Conservation (phyloP, 2,888 invertebrate species). For the Dioctria rufipes region DNA sequence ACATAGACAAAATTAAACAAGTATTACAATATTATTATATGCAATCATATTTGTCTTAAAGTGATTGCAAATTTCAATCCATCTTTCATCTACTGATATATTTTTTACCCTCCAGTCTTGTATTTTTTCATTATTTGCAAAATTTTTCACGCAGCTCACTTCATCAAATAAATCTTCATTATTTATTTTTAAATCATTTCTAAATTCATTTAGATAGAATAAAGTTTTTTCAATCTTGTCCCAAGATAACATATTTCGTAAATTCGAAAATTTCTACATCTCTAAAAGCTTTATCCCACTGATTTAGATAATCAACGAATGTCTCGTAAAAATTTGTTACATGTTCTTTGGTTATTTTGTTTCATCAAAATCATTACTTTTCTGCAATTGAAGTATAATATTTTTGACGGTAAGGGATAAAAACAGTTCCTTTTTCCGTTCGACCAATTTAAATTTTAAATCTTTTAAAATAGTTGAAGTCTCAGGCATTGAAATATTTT, state of each 20-base stretch:
- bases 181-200: slow-evolving; percentile 43
- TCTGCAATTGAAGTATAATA: no score
- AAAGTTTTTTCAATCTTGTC: slow-evolving; percentile 30
- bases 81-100: slow-evolving; percentile 32
- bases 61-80: slow-evolving; percentile 48
- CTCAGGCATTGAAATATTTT: no score
- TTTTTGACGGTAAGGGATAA: slow-evolving; percentile 8
- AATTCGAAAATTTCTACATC: slow-evolving; percentile 21
- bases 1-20: slow-evolving; percentile 40
- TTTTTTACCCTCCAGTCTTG: slow-evolving; percentile 35
- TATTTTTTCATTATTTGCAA: slow-evolving; percentile 51
- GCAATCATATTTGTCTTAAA: slow-evolving; percentile 41
- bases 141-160: no score
- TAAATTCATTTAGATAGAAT: slow-evolving; percentile 42
- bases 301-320: slow-evolving; percentile 26
- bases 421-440: neutral
- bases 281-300: slow-evolving; percentile 20
- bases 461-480: no score
- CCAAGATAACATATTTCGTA: slow-evolving; percentile 41
- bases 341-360: no score
- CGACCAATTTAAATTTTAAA: no score
- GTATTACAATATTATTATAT: slow-evolving; percentile 43
- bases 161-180: slow-evolving; percentile 55
- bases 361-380: no score
- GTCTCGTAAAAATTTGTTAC: no score